Evolutionary conservation across 1,140 invertebrate species (phyloP).

Genomic region (Drosophila nigrodunni): DNA sequence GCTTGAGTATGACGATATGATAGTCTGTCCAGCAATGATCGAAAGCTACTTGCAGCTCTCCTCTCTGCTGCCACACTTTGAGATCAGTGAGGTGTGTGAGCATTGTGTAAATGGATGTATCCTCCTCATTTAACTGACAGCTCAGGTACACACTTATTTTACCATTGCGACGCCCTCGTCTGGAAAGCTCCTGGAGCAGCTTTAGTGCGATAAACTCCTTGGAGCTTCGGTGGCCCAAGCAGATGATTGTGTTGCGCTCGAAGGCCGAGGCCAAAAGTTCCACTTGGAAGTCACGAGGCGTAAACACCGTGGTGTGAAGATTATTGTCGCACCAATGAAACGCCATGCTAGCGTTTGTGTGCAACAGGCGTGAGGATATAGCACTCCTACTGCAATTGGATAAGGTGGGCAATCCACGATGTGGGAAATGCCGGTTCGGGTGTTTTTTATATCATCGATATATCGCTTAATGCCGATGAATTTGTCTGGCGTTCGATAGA

Average conservation of each 20-base stretch:
- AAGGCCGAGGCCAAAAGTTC: slow-evolving; percentile 92
- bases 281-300: slow-evolving; percentile 91
- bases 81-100: slow-evolving; percentile 75
- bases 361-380: slow-evolving; percentile 33
- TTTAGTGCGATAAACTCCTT: slow-evolving; percentile 96
- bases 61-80: slow-evolving; percentile 73
- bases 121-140: slow-evolving; percentile 43
- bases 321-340: slow-evolving; percentile 85
- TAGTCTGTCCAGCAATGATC: slow-evolving; percentile 58
- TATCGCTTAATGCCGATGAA: slow-evolving; percentile 2
- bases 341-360: slow-evolving; percentile 59
- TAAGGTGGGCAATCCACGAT: slow-evolving; percentile 39
- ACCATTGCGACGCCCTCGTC: slow-evolving; percentile 85
- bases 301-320: slow-evolving; percentile 86
- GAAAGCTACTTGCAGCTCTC: slow-evolving; percentile 36
- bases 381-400: slow-evolving; percentile 31
- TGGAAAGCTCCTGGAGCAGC: slow-evolving; percentile 91
- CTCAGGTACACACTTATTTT: slow-evolving; percentile 72
- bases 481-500: neutral
- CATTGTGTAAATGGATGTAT: slow-evolving; percentile 72
- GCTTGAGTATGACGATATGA: slow-evolving; percentile 86
- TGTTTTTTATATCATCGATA: slow-evolving; percentile 41
- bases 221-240: slow-evolving; percentile 91
- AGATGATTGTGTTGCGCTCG: slow-evolving; percentile 93
- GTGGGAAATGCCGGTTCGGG: slow-evolving; percentile 46